Evolutionary conservation across 2,797 vertebrate species (phyloP), one percentile per base, ranked within the genome.

Genomic region (Cuniculus paca): DNA sequence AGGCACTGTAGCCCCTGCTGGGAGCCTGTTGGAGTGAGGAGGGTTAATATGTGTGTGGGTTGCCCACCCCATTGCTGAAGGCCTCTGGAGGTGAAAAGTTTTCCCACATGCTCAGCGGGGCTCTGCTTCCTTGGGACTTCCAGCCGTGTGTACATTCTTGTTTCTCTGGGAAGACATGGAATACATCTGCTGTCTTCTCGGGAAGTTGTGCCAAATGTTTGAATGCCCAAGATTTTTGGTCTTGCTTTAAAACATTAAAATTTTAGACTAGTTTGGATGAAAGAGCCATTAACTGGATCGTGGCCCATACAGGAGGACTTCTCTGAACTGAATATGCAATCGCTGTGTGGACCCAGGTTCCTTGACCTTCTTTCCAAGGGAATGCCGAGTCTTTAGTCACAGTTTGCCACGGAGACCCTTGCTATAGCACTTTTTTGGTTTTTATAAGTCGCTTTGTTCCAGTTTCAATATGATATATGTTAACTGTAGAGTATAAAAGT

Each of bases 201-300:
- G 42, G 61, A 61, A 77, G 26, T 74, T 39, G 52, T 87, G 94
- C 77, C 83, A 90, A 92, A 52, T 87, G 93, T 81, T 58, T 70
- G 58, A 94, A 90, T 56, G 42, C 58, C 20, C 3, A 2, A 87
- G 39, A 84, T 94, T 92, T 90, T 89, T 96, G 48, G 83, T 86
- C 80, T 94, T 95, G 63, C 83, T 96, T 95, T 89, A 68, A 56
- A 72, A 91, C 77, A 77, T 86, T 48, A 80, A 86, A 48, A 89
- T 84, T 91, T 97, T 79, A 89, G 79, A 94, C 84, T 10, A 39
- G 52, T 54, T 90, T 87, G 63, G 10, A 9, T 81, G 36, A 90
- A 83, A 81, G 77, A 74, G 39, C 19, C 34, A 92, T 95, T 95
- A 82, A 94, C 68, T 89, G 52, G 39, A 83, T 65, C 14, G 24